Evolutionary conservation across 2,888 invertebrate species (phyloP).

Genomic region (Euzophera pinguis): DNA sequence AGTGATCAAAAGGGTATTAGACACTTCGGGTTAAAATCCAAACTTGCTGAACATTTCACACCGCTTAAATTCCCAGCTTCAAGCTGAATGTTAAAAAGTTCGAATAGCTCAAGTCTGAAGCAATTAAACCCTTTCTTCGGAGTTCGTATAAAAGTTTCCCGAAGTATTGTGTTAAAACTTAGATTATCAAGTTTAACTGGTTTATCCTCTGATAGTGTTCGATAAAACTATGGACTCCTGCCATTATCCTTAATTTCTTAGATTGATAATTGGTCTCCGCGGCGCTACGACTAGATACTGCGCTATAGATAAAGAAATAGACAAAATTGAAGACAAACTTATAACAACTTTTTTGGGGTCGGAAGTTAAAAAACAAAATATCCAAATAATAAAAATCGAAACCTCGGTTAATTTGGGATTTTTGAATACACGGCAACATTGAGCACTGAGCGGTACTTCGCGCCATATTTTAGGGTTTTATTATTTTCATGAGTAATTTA

Average conservation of each 20-base stretch:
- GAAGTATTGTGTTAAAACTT: background rate
- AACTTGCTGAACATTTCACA: background rate
- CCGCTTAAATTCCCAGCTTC: background rate
- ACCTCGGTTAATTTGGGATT: too few species aligned
- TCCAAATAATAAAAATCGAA: too few species aligned
- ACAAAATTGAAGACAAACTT: too few species aligned
- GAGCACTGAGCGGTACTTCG: too few species aligned
- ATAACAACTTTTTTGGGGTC: too few species aligned
- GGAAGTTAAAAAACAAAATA: too few species aligned
- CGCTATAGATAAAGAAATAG: too few species aligned
- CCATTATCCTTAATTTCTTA: background rate
- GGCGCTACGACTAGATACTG: too few species aligned
- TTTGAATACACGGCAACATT: too few species aligned
- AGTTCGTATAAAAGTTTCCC: slow-evolving; percentile 1
- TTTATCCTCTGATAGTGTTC: background rate
- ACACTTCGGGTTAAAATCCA: background rate
- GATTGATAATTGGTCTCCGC: too few species aligned
- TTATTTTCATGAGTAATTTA: too few species aligned
- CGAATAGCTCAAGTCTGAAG: background rate
- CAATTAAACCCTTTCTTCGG: slow-evolving; percentile 7
- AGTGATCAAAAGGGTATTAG: background rate
- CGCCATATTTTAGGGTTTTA: too few species aligned
- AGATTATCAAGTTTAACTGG: background rate
- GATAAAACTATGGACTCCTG: background rate
- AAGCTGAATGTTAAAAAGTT: slow-evolving; percentile 1